A percentile compares a stretch with the other conserved stretches of the same genome.
These are phyloP conservation scores for Crocodylus rhombifer DNA, from an alignment of 2,797 vertebrate genomes.

Conservation along the genomic window DNA sequence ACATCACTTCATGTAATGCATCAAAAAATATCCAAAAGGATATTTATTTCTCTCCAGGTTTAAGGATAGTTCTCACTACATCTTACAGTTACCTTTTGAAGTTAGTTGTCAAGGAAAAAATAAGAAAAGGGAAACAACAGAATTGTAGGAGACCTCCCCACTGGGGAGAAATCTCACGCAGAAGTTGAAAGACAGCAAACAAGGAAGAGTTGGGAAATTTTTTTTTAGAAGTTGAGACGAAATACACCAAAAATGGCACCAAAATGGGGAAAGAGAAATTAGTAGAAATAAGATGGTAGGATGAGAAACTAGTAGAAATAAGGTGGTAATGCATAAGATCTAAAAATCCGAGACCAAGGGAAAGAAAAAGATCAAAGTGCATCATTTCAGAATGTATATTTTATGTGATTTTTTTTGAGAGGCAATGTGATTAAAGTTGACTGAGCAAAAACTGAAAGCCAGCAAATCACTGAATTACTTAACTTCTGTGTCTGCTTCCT, in stretches of 20 bases:
- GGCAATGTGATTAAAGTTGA: neutral
- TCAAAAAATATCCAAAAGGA: neutral
- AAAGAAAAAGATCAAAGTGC: neutral
- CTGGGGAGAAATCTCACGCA: neutral
- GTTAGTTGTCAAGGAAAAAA: neutral
- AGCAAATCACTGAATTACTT: neutral
- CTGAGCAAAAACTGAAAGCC: neutral
- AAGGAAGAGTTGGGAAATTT: neutral
- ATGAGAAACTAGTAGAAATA: neutral
- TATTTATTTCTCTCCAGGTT: neutral
- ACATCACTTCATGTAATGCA: neutral
- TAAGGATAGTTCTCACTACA: neutral
- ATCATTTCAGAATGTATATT: neutral
- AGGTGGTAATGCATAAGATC: neutral
- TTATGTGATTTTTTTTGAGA: rapidly evolving
- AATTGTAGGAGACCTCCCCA: neutral
- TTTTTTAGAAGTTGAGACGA: neutral
- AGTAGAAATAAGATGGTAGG: neutral
- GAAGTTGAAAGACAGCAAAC: neutral
- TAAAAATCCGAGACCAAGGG: neutral
- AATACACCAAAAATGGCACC: neutral
- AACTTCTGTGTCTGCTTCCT: neutral
- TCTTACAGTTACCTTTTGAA: neutral
- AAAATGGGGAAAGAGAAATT: neutral
- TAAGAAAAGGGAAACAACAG: neutral